Conservation (phyloP, 2,113 vertebrate species). For the Campylomormyrus tamandua region DNA sequence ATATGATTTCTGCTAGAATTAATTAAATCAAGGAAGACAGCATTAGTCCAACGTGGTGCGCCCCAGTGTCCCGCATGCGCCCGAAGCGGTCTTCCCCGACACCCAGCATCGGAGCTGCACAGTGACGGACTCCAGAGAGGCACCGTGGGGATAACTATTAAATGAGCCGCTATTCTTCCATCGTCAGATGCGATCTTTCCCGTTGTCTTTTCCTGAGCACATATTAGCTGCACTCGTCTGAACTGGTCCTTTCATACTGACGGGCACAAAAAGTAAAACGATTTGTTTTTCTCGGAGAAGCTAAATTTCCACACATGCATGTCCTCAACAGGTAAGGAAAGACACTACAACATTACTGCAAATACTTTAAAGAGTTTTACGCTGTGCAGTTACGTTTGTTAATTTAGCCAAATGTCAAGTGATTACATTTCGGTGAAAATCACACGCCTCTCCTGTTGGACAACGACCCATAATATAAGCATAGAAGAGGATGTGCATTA, state of each 20-base stretch:
- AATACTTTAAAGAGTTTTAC: not conserved
- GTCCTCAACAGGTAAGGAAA: not conserved
- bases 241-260: not conserved
- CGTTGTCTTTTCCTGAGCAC: not conserved
- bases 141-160: not conserved
- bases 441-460: not conserved
- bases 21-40: not conserved
- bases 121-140: not conserved
- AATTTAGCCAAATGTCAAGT: not conserved
- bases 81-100: not conserved
- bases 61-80: not conserved
- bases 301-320: not conserved
- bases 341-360: not conserved
- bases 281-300: not conserved
- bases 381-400: not conserved
- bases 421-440: not conserved
- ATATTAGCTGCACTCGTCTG: not conserved
- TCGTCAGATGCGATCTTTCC: not conserved
- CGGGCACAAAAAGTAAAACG: not conserved
- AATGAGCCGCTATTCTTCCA: not conserved
- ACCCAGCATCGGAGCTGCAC: not conserved
- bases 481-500: not conserved
- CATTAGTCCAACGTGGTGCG: not conserved
- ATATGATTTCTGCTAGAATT: not conserved
- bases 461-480: not conserved